Conservation (phyloP, 2,888 invertebrate species). For the Nomada fucata region DNA sequence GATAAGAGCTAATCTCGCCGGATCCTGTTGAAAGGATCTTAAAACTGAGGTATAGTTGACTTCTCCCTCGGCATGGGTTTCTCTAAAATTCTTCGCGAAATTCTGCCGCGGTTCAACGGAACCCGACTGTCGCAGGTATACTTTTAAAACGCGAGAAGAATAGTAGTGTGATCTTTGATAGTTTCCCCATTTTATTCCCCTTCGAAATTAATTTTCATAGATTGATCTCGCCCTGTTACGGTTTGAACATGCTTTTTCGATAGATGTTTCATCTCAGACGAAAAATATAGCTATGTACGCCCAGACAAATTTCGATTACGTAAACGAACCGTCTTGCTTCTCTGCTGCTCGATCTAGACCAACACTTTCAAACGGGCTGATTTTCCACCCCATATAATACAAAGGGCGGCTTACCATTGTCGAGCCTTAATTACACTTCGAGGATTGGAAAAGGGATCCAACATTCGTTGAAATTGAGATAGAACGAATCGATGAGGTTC, state of each 20-base stretch:
- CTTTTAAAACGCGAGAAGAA: not conserved
- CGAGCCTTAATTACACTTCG: constrained; percentile 34
- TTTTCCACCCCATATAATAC: constrained; percentile 15
- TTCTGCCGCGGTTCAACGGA: not conserved
- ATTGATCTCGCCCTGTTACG: not conserved
- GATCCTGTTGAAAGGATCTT: not conserved
- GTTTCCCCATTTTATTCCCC: not conserved
- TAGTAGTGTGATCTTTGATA: not conserved
- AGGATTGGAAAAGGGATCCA: not conserved
- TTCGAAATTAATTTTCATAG: not conserved
- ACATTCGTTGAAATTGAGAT: constrained; percentile 9
- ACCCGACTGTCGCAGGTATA: not conserved
- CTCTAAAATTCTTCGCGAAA: not conserved
- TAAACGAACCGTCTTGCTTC: constrained; percentile 25
- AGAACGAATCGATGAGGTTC: not conserved
- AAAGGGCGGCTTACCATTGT: constrained; percentile 20
- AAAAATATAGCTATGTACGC: not conserved
- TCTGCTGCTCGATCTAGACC: constrained; percentile 14
- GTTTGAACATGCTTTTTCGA: too few species aligned
- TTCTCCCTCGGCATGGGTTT: not conserved
- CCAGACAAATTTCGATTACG: not conserved
- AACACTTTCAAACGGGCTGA: not conserved
- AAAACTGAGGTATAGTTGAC: not conserved
- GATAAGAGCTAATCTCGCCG: not conserved
- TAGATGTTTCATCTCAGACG: not conserved